Evolutionary conservation across 2,797 vertebrate genomes (phyloP).

Genomic region (Bradypodion ventrale): DNA sequence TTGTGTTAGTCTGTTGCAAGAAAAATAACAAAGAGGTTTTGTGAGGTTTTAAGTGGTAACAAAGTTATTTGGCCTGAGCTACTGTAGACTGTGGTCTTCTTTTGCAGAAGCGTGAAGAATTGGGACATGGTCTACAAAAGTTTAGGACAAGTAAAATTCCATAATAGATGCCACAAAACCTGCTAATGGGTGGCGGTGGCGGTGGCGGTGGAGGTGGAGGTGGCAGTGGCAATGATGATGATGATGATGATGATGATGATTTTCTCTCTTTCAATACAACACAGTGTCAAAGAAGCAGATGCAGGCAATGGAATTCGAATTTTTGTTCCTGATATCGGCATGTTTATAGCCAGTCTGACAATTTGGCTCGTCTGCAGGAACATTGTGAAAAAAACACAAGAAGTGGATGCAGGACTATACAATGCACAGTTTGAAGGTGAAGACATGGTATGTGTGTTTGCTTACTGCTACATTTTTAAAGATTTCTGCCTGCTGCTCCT

Average conservation of each 20-base stretch:
- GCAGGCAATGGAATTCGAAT: constrained; percentile 94
- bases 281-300: constrained; percentile 91
- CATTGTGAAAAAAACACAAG: constrained; percentile 84
- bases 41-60: too few species aligned
- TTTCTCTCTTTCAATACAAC: constrained; percentile 32
- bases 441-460: constrained; percentile 84
- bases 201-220: too few species aligned
- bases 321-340: constrained; percentile 94
- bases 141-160: too few species aligned
- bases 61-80: too few species aligned
- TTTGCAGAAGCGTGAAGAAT: too few species aligned
- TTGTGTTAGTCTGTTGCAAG: too few species aligned
- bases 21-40: too few species aligned
- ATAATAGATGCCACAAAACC: too few species aligned
- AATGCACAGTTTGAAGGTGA: constrained; percentile 90
- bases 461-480: constrained; percentile 29
- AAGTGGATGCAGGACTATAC: constrained; percentile 88
- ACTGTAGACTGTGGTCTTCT: too few species aligned
- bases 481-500: not conserved
- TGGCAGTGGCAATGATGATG: too few species aligned
- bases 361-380: constrained; percentile 95
- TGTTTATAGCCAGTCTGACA: constrained; percentile 90
- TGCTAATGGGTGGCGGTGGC: too few species aligned
- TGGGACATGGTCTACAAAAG: too few species aligned
- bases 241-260: not conserved